These are phyloP conservation scores for Papilio glaucus DNA, from an alignment of 1,140 invertebrate species.

Conservation along the genomic window DNA sequence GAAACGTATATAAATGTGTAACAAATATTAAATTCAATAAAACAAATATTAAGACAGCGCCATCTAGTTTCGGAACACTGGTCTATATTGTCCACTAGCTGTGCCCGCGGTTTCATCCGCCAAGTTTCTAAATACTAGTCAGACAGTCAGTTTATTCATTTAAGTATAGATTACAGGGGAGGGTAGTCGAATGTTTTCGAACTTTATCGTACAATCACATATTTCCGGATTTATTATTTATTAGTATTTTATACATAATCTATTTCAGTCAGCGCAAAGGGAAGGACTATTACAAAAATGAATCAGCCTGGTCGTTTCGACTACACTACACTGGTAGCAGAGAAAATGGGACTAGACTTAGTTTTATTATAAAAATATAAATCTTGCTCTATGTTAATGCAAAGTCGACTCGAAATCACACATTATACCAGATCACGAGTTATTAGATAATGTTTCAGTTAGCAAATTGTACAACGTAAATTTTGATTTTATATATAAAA, in stretches of 20 bases:
- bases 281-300: slow-evolving; percentile 48
- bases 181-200: slow-evolving; percentile 37
- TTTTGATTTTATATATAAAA: too few relatives aligned
- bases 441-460: neutral
- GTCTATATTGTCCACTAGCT: too few relatives aligned
- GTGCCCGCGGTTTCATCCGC: too few relatives aligned
- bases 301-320: neutral
- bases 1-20: too few relatives aligned
- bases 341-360: slow-evolving; percentile 23
- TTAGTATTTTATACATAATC: slow-evolving; percentile 22
- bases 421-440: neutral
- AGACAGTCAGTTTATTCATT: too few relatives aligned
- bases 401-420: slow-evolving; percentile 1
- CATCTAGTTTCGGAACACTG: neutral
- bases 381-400: slow-evolving; percentile 22
- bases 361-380: slow-evolving; percentile 38
- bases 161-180: too few relatives aligned
- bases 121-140: too few relatives aligned
- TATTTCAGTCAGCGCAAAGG: slow-evolving; percentile 58
- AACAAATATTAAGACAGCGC: neutral
- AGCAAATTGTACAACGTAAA: neutral
- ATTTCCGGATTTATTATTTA: slow-evolving; percentile 42
- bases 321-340: neutral
- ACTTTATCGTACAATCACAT: slow-evolving; percentile 46
- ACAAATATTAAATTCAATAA: too few relatives aligned